These are phyloP conservation scores for Oxyura jamaicensis DNA, from an alignment of 2,113 vertebrate genomes.

Conservation along the genomic window DNA sequence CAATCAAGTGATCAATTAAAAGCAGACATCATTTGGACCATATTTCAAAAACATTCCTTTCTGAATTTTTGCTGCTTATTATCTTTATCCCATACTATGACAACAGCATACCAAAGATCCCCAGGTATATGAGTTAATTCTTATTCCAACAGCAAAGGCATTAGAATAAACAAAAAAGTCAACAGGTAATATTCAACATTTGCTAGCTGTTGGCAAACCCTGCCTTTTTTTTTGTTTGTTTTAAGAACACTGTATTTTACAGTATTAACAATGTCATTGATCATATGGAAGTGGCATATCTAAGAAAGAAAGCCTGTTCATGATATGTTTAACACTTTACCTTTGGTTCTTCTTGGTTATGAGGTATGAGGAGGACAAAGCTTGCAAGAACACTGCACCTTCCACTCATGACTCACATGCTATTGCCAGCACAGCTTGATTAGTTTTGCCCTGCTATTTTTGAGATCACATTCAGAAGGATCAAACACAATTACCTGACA, in stretches of 20 bases:
- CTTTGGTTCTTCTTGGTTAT: neutral
- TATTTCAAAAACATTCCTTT: neutral
- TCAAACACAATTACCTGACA: constrained; percentile 71
- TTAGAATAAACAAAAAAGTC: neutral
- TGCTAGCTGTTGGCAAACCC: neutral
- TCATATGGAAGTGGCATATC: neutral
- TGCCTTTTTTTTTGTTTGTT: too few relatives aligned
- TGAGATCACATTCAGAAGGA: neutral
- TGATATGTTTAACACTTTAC: neutral
- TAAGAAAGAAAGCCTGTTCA: neutral
- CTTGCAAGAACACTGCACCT: neutral
- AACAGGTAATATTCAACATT: neutral
- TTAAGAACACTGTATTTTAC: neutral
- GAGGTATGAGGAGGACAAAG: neutral
- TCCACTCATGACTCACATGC: neutral
- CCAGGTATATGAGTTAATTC: neutral
- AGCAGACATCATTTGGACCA: neutral
- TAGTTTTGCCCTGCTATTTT: neutral
- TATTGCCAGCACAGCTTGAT: neutral
- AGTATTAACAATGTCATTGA: neutral
- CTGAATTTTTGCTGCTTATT: neutral
- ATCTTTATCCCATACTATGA: neutral
- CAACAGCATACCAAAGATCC: neutral
- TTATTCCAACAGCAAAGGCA: neutral
- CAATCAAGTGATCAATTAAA: neutral